These are phyloP conservation scores for Cranoglanis bouderius DNA, from an alignment of 2,113 vertebrate species.

Conservation along the genomic window DNA sequence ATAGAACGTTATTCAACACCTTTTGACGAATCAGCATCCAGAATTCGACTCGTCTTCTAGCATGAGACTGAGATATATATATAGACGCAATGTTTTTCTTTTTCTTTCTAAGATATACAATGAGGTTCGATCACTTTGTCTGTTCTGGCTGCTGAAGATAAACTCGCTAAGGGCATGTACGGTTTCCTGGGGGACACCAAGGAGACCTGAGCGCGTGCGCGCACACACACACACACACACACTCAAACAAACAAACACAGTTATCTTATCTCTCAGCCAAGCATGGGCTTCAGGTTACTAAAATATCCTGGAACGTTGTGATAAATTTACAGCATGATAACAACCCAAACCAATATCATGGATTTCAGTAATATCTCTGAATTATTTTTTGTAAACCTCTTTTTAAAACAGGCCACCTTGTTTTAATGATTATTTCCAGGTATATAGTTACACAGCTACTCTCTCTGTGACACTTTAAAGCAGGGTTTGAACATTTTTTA, in stretches of 20 bases:
- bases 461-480: no score
- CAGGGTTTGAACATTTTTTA: no score
- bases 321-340: neutral
- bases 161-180: neutral
- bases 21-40: neutral
- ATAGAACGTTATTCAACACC: neutral
- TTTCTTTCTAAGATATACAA: neutral
- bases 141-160: conserved; percentile 1
- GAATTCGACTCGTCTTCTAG: neutral
- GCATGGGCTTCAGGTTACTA: neutral
- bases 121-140: neutral
- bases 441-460: no score
- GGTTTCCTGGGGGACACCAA: conserved; percentile 14
- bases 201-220: neutral
- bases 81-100: neutral
- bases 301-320: no score
- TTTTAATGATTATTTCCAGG: neutral
- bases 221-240: neutral
- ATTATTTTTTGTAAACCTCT: no score
- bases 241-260: neutral
- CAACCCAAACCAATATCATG: neutral
- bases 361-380: neutral
- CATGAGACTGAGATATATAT: neutral
- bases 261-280: neutral
- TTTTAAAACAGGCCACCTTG: neutral